phyloP scores from a whole-genome alignment of 1,140 invertebrate genomes.

The Leptestheria dahalacensis region DNA sequence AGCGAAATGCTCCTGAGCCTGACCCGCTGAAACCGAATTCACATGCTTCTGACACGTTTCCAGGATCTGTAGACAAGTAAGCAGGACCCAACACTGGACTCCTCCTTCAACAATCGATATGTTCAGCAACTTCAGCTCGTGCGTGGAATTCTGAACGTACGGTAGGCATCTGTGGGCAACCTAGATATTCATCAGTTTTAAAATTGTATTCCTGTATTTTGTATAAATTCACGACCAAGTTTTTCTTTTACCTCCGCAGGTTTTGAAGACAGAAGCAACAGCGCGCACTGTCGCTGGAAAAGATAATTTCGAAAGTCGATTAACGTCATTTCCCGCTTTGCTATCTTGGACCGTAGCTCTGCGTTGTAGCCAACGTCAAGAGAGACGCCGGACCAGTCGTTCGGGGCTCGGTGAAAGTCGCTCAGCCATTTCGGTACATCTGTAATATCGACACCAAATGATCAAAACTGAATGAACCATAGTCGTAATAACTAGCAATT shows the following conservation, averaged over 20 bases:
- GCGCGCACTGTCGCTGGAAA: conserved; percentile 78
- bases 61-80: conserved; percentile 78
- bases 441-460: conserved; percentile 19
- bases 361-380: conserved; percentile 48
- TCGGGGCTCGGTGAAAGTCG: conserved; percentile 55
- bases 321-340: conserved; percentile 51
- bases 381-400: conserved; percentile 53
- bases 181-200: conserved; percentile 29
- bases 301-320: conserved; percentile 88
- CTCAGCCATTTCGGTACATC: conserved; percentile 65
- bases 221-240: conserved; percentile 19
- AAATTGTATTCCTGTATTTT: not conserved
- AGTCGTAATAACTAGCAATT: conserved; percentile 22
- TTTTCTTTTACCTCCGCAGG: conserved; percentile 51
- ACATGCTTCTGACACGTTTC: conserved; percentile 38
- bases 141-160: conserved; percentile 70
- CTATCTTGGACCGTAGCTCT: conserved; percentile 49
- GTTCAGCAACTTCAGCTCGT: conserved; percentile 63
- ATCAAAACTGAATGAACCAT: not conserved
- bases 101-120: conserved; percentile 62
- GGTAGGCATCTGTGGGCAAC: conserved; percentile 67
- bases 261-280: conserved; percentile 59
- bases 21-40: conserved; percentile 14
- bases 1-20: conserved; percentile 39
- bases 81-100: conserved; percentile 80